Evolutionary conservation across 2,888 invertebrate genomes (phyloP), one percentile per base, ranked within the genome.

Genomic region (Cataglyphis rosenhaueri): DNA sequence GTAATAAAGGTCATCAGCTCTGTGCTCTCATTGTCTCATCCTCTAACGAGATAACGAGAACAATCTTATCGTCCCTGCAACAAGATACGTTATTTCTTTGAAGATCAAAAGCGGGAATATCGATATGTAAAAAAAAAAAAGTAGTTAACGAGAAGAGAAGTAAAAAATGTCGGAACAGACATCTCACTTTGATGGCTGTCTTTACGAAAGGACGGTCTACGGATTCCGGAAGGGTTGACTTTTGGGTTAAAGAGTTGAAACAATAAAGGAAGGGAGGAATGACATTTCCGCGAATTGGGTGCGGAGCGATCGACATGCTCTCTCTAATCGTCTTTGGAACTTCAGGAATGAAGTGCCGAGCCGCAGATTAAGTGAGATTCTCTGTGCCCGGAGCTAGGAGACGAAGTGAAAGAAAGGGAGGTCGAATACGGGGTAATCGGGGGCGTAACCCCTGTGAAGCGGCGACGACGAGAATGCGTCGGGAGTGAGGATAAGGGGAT

Each of bases 321-420:
- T 68, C 84, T 88, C 84, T 88, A 88, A 88, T 88, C 83, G 88
- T 78, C 84, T 87, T 86, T 88, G 74, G 75, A 88, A 85, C 71
- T 81, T 71, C 73, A 82, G 75, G 86, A 87, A 87, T 85, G 84
- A 82, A 83, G 87, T 83, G 87, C 71, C 88, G 85, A 85, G 85
- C 85, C 81, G 78, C 79, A 86, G 84, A 87, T 88, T 88, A 88
- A 84, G 85, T 84, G 85, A 83, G 76, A 84, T 83, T 88, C 86
- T 44, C 21, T 21, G 44, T 71, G 84, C 84, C 78, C 41, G 57
- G 9, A 21, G 57, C 18, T 21, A 48, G 48, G 52, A 41, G 64
- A 55, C 29, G 62, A 29, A 15, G 75, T 15, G 64, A 74, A 64
- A 64, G 64, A 81, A 52, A 62, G 48, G 15, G 52, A 38, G 15